A percentile compares a stretch with the other conserved stretches of the same genome.
phyloP scores from a whole-genome alignment of 2,797 vertebrate genomes.

The Rhinogobio ventralis region DNA sequence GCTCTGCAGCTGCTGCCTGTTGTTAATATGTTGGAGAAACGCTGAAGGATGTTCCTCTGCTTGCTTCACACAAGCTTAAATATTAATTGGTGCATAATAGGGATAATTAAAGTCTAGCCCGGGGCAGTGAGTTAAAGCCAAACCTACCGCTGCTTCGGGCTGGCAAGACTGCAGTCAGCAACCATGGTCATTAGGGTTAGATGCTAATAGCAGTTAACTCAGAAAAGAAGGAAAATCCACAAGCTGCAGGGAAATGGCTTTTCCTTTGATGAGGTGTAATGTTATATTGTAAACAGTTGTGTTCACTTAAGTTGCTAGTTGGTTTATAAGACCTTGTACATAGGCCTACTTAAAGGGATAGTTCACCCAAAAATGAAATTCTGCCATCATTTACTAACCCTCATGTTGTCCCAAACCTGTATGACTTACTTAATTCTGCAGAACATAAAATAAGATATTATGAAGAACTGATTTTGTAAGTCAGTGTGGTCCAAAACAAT shows the following conservation, averaged over 20 bases:
- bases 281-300: constrained; percentile 23
- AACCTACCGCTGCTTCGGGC: constrained; percentile 43
- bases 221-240: constrained; percentile 37
- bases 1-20: constrained; percentile 48
- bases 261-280: constrained; percentile 10
- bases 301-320: background rate
- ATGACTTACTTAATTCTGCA: background rate
- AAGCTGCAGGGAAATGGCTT: constrained; percentile 21
- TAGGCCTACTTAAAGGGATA: constrained; percentile 1
- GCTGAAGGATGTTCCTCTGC: constrained; percentile 45
- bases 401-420: background rate
- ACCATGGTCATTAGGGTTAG: constrained; percentile 42
- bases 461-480: background rate
- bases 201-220: constrained; percentile 30
- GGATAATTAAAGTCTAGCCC: constrained; percentile 57
- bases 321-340: background rate
- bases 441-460: background rate
- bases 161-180: constrained; percentile 36
- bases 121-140: constrained; percentile 60
- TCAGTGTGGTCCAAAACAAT: background rate
- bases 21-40: constrained; percentile 49
- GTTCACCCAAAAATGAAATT: constrained; percentile 1
- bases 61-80: constrained; percentile 55
- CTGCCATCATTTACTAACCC: background rate
- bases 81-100: constrained; percentile 58